These are phyloP conservation scores for Pseudochaenichthys georgianus DNA, from an alignment of 2,797 vertebrate genomes.

Conservation along the genomic window DNA sequence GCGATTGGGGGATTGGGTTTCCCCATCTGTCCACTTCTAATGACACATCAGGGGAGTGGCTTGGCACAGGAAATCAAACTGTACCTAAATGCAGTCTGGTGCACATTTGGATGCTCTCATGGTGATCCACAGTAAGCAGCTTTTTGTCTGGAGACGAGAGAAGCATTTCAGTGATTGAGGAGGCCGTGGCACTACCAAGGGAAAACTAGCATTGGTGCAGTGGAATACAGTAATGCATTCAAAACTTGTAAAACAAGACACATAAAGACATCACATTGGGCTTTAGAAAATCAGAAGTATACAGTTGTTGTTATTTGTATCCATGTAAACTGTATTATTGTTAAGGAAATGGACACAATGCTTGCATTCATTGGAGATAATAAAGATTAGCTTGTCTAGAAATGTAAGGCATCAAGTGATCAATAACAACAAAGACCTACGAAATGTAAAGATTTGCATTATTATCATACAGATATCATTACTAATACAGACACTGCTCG, in stretches of 20 bases:
- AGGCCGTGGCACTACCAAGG: background rate
- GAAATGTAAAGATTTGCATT: background rate
- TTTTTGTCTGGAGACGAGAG: background rate
- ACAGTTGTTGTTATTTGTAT: background rate
- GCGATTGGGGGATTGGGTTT: background rate
- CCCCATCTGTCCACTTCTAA: conserved; percentile 50
- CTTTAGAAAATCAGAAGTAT: background rate
- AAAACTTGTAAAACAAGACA: background rate
- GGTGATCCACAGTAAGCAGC: conserved; percentile 3
- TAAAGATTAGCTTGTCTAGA: background rate
- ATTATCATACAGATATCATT: background rate
- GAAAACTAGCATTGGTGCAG: background rate
- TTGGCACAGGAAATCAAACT: conserved; percentile 23
- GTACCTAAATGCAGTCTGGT: conserved; percentile 1
- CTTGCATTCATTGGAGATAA: background rate
- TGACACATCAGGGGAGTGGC: conserved; percentile 19
- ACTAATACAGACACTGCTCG: background rate
- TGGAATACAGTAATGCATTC: background rate
- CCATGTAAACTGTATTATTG: conserved; percentile 5
- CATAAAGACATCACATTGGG: background rate
- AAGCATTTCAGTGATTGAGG: background rate
- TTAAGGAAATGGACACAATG: conserved; percentile 13
- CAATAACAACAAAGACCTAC: background rate
- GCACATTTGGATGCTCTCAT: conserved; percentile 8
- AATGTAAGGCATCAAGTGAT: background rate